phyloP scores from a whole-genome alignment of 2,113 vertebrate genomes.

The Lontra canadensis region DNA sequence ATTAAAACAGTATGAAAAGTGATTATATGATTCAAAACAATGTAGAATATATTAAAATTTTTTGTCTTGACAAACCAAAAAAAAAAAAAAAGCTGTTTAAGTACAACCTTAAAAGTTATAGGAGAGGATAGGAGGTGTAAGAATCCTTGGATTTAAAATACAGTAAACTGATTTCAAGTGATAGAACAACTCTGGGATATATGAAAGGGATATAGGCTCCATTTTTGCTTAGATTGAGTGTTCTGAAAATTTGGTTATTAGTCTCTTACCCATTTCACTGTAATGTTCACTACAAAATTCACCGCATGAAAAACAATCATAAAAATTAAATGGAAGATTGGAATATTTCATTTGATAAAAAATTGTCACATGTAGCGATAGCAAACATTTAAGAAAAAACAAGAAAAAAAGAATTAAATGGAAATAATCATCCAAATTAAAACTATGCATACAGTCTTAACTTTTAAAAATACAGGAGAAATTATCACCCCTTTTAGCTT shows the following conservation, averaged over 20 bases:
- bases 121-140: rapidly evolving
- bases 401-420: not conserved
- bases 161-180: not conserved
- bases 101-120: not conserved
- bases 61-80: not conserved
- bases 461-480: not conserved
- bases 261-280: not conserved
- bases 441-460: not conserved
- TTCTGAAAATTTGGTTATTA: not conserved
- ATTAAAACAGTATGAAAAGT: not conserved
- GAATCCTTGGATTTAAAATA: not conserved
- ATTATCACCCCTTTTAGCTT: not conserved
- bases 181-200: not conserved
- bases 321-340: not conserved
- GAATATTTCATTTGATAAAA: not conserved
- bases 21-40: not conserved
- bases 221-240: not conserved
- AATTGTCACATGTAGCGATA: not conserved
- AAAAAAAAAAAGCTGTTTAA: not conserved
- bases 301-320: not conserved
- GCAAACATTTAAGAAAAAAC: not conserved
- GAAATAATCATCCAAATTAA: not conserved
- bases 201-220: not conserved
- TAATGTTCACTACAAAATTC: not conserved
- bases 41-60: not conserved